Conservation (phyloP, 2,888 invertebrate genomes). For the Eugnorisma glareosa region DNA sequence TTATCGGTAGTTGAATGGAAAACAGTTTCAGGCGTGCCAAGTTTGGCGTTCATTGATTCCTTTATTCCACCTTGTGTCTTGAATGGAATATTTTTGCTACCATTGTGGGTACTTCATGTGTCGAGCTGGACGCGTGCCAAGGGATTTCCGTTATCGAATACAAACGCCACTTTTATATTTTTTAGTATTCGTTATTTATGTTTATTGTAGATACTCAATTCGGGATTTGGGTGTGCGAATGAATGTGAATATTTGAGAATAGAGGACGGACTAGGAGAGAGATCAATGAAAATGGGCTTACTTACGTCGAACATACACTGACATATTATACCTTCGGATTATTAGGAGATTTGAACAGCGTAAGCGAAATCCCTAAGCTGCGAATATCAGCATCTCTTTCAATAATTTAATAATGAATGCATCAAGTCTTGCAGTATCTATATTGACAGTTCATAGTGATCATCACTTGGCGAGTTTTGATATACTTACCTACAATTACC, state of each 20-base stretch:
- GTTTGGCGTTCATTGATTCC: conserved; percentile 79
- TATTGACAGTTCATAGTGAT: too few species aligned
- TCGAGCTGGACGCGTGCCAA: conserved; percentile 83
- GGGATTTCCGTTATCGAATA: conserved; percentile 80
- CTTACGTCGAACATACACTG: conserved; percentile 1
- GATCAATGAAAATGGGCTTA: conserved; percentile 16
- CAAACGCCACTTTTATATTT: conserved; percentile 68
- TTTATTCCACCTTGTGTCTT: conserved; percentile 80
- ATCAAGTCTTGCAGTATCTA: too few species aligned
- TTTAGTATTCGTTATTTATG: conserved; percentile 63
- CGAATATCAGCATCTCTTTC: not conserved
- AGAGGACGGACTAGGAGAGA: conserved; percentile 3
- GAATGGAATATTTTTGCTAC: conserved; percentile 88
- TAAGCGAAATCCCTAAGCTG: not conserved
- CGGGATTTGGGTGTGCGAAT: conserved; percentile 45
- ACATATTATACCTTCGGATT: not conserved
- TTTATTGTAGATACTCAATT: conserved; percentile 55
- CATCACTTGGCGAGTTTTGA: too few species aligned
- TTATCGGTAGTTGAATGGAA: conserved; percentile 52
- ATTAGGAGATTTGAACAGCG: not conserved
- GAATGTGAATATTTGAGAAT: conserved; percentile 44
- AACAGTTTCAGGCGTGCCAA: conserved; percentile 66
- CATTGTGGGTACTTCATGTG: conserved; percentile 82
- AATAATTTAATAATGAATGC: not conserved
- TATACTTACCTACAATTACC: too few species aligned